Conservation (phyloP, 1,140 invertebrate genomes). For the Sarcophaga peregrina region DNA sequence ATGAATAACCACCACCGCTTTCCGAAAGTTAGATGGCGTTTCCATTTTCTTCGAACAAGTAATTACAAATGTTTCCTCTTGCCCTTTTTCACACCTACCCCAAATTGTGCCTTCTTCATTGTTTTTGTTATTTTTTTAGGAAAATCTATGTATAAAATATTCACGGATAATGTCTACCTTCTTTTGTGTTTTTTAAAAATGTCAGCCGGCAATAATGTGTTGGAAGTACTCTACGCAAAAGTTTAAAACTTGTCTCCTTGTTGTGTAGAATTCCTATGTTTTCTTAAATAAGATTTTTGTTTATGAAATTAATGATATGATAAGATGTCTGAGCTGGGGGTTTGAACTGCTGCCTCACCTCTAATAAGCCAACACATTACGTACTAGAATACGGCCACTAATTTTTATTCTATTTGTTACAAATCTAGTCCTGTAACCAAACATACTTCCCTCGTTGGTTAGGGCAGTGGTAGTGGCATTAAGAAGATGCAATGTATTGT, state of each 20-base stretch:
- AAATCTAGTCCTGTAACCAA: not conserved
- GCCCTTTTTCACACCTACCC: not conserved
- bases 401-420: not conserved
- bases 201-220: too few species aligned
- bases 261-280: too few species aligned
- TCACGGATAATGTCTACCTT: too few species aligned
- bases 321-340: too few species aligned
- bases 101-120: not conserved
- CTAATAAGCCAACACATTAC: not conserved
- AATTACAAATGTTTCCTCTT: not conserved
- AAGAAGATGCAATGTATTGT: constrained; percentile 28
- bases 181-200: too few species aligned
- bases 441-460: too few species aligned
- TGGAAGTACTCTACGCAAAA: too few species aligned
- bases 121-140: too few species aligned
- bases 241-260: too few species aligned
- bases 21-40: not conserved
- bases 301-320: too few species aligned
- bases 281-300: too few species aligned
- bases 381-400: not conserved
- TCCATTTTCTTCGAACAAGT: not conserved
- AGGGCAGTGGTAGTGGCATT: not conserved
- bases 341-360: not conserved
- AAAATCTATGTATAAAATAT: too few species aligned
- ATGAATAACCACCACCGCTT: constrained; percentile 44